Evolutionary conservation across 2,113 vertebrate genomes (phyloP).

Genomic region (Melanocharis versteri): DNA sequence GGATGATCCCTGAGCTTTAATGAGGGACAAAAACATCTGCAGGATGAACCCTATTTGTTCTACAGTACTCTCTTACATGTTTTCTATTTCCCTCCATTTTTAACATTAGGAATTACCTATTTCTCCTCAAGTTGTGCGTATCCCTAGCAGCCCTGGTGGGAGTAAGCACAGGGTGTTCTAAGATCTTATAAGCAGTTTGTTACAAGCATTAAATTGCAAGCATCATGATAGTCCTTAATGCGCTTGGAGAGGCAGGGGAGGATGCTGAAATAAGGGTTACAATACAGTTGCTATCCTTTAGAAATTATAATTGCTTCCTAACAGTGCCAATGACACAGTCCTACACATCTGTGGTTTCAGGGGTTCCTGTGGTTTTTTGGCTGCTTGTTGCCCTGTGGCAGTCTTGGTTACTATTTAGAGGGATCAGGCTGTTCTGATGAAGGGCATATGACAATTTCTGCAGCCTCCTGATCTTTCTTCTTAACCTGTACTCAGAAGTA

Average conservation of each 20-base stretch:
- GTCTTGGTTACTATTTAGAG: not conserved
- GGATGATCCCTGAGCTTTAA: not conserved
- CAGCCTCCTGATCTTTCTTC: not conserved
- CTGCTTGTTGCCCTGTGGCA: not conserved
- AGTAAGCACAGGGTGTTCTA: not conserved
- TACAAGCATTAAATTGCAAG: not conserved
- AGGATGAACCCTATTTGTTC: not conserved
- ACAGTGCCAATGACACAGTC: no score
- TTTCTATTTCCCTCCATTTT: rapidly evolving
- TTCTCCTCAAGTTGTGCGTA: not conserved
- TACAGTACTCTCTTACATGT: not conserved
- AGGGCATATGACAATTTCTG: not conserved
- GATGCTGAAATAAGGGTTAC: not conserved
- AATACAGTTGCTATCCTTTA: not conserved
- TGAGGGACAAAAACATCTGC: not conserved
- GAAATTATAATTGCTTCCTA: not conserved
- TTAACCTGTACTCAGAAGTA: not conserved
- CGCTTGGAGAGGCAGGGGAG: not conserved
- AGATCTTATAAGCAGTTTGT: not conserved
- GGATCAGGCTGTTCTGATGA: not conserved
- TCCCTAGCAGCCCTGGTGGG: not conserved
- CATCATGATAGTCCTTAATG: not conserved
- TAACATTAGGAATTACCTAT: not conserved
- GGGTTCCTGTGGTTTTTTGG: rapidly evolving
- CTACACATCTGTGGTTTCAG: not conserved